Conservation (phyloP, 2,888 invertebrate genomes). For the Drosophila basisetae region DNA sequence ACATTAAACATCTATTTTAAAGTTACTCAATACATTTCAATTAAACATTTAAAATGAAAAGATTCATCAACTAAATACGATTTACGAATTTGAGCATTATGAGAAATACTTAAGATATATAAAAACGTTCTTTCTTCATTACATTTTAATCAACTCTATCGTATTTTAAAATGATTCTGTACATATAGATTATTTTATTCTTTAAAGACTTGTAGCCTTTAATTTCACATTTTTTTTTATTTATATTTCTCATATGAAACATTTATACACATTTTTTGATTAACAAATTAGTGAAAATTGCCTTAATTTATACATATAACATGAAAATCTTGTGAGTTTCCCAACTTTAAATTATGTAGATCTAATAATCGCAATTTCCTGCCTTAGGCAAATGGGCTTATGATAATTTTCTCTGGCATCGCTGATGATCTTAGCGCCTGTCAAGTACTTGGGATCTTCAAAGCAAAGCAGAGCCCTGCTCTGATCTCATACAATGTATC, state of each 20-base stretch:
- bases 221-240: not conserved
- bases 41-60: not conserved
- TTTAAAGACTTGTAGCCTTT: not conserved
- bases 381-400: constrained; percentile 32
- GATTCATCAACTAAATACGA: not conserved
- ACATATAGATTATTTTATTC: no score
- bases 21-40: not conserved
- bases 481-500: constrained; percentile 19
- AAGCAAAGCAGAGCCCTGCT: constrained; percentile 3
- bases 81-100: not conserved
- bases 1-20: not conserved
- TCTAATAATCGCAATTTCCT: constrained; percentile 35
- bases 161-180: not conserved
- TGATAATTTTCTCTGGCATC: constrained; percentile 45
- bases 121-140: not conserved
- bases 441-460: constrained; percentile 33
- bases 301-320: not conserved
- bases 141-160: not conserved
- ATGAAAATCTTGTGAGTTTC: not conserved
- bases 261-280: not conserved
- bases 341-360: constrained; percentile 3
- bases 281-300: not conserved
- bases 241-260: no score
- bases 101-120: not conserved
- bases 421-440: constrained; percentile 52